Conservation (phyloP, 2,888 invertebrate species). For the Drosophila monieri region DNA sequence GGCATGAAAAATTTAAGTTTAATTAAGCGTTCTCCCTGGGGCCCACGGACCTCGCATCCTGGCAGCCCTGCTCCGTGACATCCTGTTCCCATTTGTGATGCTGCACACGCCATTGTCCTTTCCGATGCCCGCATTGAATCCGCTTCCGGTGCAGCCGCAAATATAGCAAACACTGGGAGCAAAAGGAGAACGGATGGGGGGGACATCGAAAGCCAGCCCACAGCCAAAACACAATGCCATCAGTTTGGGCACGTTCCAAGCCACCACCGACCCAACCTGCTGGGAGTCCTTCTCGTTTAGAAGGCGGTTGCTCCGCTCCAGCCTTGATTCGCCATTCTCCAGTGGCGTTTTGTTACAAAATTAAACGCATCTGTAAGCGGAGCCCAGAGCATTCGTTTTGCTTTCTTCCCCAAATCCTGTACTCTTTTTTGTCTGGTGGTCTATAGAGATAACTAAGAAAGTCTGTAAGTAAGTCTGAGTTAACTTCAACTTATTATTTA, state of each 20-base stretch:
- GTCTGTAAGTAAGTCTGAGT: neutral
- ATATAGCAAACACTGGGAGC: slow-evolving; percentile 22
- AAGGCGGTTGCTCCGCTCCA: slow-evolving; percentile 5
- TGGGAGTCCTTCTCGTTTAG: slow-evolving; percentile 33
- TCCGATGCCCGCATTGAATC: slow-evolving; percentile 65
- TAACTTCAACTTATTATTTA: neutral
- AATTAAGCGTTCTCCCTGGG: slow-evolving; percentile 69
- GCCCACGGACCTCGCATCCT: slow-evolving; percentile 56
- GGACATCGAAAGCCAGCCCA: slow-evolving; percentile 30
- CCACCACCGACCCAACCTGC: slow-evolving; percentile 11
- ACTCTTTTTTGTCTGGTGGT: neutral
- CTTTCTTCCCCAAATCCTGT: slow-evolving; percentile 47
- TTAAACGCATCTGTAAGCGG: slow-evolving; percentile 67
- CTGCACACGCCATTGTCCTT: slow-evolving; percentile 59
- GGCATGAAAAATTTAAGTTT: slow-evolving; percentile 77
- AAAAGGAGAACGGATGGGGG: slow-evolving; percentile 1
- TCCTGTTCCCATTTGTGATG: slow-evolving; percentile 58
- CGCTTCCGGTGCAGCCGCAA: slow-evolving; percentile 56
- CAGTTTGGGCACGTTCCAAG: slow-evolving; percentile 52
- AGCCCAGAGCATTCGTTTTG: slow-evolving; percentile 53
- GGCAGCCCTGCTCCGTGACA: slow-evolving; percentile 47
- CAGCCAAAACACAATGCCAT: slow-evolving; percentile 61
- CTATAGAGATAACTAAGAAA: too few relatives aligned
- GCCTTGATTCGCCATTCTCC: slow-evolving; percentile 10
- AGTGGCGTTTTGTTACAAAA: slow-evolving; percentile 49